phyloP scores from a whole-genome alignment of 2,797 vertebrate species.

The Girardinus metallicus region DNA sequence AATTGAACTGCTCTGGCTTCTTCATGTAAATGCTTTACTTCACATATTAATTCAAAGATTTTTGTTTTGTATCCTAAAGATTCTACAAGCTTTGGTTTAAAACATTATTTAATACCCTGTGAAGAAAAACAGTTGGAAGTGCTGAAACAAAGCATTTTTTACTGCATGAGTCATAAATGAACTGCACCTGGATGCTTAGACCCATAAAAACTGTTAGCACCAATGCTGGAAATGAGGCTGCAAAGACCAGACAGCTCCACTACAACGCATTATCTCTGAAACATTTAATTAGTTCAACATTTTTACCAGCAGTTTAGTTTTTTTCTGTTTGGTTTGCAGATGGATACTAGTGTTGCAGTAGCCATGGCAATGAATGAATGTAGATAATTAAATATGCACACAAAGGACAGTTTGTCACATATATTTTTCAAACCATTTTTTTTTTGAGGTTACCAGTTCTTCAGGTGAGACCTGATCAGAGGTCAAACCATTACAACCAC shows the following conservation, averaged over 20 bases:
- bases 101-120: background rate
- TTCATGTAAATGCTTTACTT: background rate
- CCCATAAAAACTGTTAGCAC: constrained; percentile 5
- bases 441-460: background rate
- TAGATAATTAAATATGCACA: background rate
- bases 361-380: constrained; percentile 12
- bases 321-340: constrained; percentile 31
- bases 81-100: constrained; percentile 1
- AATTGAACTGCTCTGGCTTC: background rate
- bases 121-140: background rate
- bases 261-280: constrained; percentile 15
- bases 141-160: background rate
- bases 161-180: constrained; percentile 11
- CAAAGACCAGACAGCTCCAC: constrained; percentile 6
- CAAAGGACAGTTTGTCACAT: background rate
- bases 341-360: constrained; percentile 21
- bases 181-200: constrained; percentile 7
- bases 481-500: background rate
- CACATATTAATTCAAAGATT: background rate
- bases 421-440: background rate
- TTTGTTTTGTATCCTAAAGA: background rate
- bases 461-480: background rate
- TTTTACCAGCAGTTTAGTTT: constrained; percentile 6
- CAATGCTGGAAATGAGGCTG: constrained; percentile 4
- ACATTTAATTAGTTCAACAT: constrained; percentile 12